Percentiles rank a stretch among this genome's conserved stretches.
These are phyloP conservation scores for Eubucco bourcierii DNA, from an alignment of 2,113 vertebrate genomes.

Conservation along the genomic window DNA sequence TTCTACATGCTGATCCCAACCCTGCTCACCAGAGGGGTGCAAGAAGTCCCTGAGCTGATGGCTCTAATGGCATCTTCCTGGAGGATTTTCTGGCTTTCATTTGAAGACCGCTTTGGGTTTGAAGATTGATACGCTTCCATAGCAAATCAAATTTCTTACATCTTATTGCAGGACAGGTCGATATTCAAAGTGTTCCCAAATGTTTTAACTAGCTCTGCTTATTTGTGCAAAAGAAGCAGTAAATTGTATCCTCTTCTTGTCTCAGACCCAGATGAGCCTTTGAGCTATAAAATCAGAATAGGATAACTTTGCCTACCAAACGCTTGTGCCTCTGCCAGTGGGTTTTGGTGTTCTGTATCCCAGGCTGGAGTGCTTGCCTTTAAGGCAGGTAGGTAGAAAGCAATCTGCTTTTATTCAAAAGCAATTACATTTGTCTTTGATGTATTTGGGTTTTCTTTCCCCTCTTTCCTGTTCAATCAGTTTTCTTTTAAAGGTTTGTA, in stretches of 20 bases:
- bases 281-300: conserved; percentile 59
- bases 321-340: neutral
- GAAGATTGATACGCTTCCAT: conserved; percentile 3
- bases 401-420: conserved; percentile 62
- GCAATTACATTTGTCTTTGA: conserved; percentile 70
- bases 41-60: neutral
- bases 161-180: conserved; percentile 53
- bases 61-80: neutral
- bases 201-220: conserved; percentile 24
- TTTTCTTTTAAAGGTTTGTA: conserved; percentile 20
- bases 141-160: conserved; percentile 30
- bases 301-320: conserved; percentile 29
- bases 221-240: conserved; percentile 36
- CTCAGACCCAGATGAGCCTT: conserved; percentile 55
- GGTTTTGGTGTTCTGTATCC: neutral
- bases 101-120: conserved; percentile 20
- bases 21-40: neutral
- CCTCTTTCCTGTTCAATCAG: neutral
- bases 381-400: conserved; percentile 54
- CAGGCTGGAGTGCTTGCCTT: conserved; percentile 11
- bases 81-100: neutral
- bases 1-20: neutral
- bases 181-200: conserved; percentile 43
- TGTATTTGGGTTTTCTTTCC: neutral
- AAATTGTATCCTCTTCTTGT: conserved; percentile 22